Conservation (phyloP, 1,140 invertebrate species). For the Zaprionus davidi region DNA sequence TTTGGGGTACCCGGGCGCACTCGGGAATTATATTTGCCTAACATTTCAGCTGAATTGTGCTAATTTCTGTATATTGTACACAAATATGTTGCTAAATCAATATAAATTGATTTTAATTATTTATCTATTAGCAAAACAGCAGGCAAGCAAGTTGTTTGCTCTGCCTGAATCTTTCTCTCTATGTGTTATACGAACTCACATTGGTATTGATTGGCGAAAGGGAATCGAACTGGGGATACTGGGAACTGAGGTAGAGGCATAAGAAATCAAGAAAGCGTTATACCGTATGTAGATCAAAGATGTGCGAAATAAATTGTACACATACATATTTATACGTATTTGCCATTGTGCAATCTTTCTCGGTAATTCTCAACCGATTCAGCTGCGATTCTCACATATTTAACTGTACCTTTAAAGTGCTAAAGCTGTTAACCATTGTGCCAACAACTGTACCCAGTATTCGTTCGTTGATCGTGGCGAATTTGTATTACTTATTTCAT, state of each 20-base stretch:
- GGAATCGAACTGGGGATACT: not conserved
- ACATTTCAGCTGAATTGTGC: constrained; percentile 74
- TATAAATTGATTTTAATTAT: constrained; percentile 83
- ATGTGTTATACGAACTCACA: constrained; percentile 13
- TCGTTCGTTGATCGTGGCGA: constrained; percentile 4
- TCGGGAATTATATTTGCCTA: constrained; percentile 59
- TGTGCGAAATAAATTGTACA: constrained; percentile 13
- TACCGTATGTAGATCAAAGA: constrained; percentile 3
- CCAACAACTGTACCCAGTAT: not conserved
- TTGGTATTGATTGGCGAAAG: constrained; percentile 34
- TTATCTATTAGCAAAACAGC: constrained; percentile 77
- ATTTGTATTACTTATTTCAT: not conserved
- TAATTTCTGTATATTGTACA: constrained; percentile 62
- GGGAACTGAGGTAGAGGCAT: not conserved
- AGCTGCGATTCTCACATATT: constrained; percentile 10
- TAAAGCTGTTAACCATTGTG: constrained; percentile 5
- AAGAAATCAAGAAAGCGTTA: not conserved
- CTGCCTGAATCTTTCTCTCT: not conserved
- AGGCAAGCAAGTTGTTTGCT: constrained; percentile 49
- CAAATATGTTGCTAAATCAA: constrained; percentile 74
- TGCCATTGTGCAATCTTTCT: constrained; percentile 13
- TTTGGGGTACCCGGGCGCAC: constrained; percentile 6
- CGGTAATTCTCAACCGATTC: not conserved
- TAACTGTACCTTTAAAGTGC: not conserved
- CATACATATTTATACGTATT: not conserved